Evolutionary conservation across 30 jellyfish, hydroid and myxozoan genomes (phyloP), one percentile per base, ranked within the genome.

Genomic region (Mastigias papua): DNA sequence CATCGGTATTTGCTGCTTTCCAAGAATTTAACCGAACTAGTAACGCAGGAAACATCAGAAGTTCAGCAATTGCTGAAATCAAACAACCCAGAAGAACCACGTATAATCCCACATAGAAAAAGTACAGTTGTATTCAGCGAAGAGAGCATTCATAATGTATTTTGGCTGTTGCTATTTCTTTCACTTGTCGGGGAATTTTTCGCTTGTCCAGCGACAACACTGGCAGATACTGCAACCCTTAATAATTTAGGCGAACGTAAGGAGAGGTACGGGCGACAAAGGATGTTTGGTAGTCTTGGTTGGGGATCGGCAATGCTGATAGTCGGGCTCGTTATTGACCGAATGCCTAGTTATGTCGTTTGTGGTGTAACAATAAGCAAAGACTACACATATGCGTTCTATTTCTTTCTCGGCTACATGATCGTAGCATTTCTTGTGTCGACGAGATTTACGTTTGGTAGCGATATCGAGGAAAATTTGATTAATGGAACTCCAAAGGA

Each of bases 261-360:
- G 80, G 99, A 96, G 49, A 81, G 84, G 49, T 96, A 96, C 80
- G 99, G 99, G 2, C 92, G 99, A 57, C 99, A 96, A 48, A 60
- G 99, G 33, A 96, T 96, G 99, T 96, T 96, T 66, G 99, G 99
- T 9, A 96, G 99, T 86, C 84, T 96, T 31, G 99, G 99, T 2
- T 96, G 99, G 99, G 99, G 99, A 30, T 85, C 99, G 62, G 99
- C 99, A 8, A 96, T 96, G 99, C 78, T 96, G 71, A 63, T 76
- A 6, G 99, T 96, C 57, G 99, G 99, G 33, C 93, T 91, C 62
- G 97, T 91, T 5, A 96, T 96, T 34, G 99, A 96, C 73, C 85
- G 90, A 11, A 86, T 96, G 95, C 99, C 99, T 8, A 91, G 90
- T 82, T 96, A 90, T 66, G 81, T 80, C 26, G 97, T 90, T 27